Conservation (phyloP, 2,113 vertebrate genomes). For the Empidonax alnorum region DNA sequence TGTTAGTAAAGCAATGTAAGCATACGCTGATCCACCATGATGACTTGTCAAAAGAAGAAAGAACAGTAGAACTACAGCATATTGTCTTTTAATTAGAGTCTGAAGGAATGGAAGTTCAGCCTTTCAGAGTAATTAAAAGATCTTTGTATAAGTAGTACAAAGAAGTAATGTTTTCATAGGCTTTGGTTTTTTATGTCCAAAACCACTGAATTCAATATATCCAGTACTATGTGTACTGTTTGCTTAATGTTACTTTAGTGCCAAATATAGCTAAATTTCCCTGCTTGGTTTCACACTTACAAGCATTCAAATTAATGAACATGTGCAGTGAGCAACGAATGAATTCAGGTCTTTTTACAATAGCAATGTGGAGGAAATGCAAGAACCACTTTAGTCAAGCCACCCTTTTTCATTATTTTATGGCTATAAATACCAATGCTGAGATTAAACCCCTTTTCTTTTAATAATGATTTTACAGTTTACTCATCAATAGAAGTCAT, state of each 20-base stretch:
- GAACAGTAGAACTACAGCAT: slow-evolving; percentile 50
- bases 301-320: neutral
- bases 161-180: slow-evolving; percentile 62
- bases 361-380: neutral
- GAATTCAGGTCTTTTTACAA: neutral
- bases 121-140: slow-evolving; percentile 73
- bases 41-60: slow-evolving; percentile 38
- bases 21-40: slow-evolving; percentile 68
- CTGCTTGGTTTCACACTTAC: slow-evolving; percentile 49
- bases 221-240: slow-evolving; percentile 17
- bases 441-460: neutral
- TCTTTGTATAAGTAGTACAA: slow-evolving; percentile 55
- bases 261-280: slow-evolving; percentile 7
- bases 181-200: slow-evolving; percentile 13
- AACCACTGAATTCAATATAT: slow-evolving; percentile 48
- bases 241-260: slow-evolving; percentile 10
- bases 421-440: neutral
- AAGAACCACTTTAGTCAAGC: neutral
- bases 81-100: slow-evolving; percentile 68
- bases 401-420: neutral
- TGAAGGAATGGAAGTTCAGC: slow-evolving; percentile 49
- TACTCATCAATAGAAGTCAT: neutral
- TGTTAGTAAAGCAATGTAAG: slow-evolving; percentile 88
- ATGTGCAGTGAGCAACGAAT: neutral
- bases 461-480: neutral